Base-by-base conservation (phyloP, 1,140 invertebrate species). In the Bombus turneri region DNA sequence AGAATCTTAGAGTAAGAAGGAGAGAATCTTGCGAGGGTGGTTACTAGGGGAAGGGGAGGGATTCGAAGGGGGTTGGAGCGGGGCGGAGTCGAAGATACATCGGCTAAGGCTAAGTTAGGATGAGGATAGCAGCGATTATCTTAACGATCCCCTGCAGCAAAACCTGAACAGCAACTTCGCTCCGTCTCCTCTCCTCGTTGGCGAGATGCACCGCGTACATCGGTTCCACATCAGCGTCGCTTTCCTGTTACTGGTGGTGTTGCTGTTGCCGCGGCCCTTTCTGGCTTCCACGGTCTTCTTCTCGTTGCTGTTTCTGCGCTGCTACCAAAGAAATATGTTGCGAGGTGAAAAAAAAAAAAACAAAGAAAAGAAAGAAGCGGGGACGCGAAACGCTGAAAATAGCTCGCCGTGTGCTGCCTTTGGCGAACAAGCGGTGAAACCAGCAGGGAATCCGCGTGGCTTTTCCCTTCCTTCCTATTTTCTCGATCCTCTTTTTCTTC, bases 121-220 rank as follows among this genome's bases (percentile, higher is more conserved):
- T 91, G 93, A 94, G 93, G 94, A 94, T 95, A 94, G 93, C 91
- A 88, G 91, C 93, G 93, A 95, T 95, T 94, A 95, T 95, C 93
- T 95, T 95, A 94, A 94, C 94, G 94, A 95, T 94, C 92, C 92
- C 94, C 92, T 93, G 92, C 87, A 92, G 94, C 92, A 95, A 94
- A 95, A 95, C 94, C 93, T 93, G 94, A 95, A 93, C 94, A 91
- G 93, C 93, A 94, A 95, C 93, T 93, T 93, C 92, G 91, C 91
- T 88, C 88, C 82, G 78, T 66, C 64, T n/a, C 64, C 31, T 66
- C 64, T 66, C 75, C 37, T 77, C 83, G 34, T 31, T 53, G 39
- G 74, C 41, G 15, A 80, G 83, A 41, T 62, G 39, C 69, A 39
- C 39, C 22, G 41, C 34, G 59, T 72, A 57, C 57, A 72, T 73